Conservation (phyloP, 2,888 invertebrate genomes). For the Xanthorhoe spadicearia region DNA sequence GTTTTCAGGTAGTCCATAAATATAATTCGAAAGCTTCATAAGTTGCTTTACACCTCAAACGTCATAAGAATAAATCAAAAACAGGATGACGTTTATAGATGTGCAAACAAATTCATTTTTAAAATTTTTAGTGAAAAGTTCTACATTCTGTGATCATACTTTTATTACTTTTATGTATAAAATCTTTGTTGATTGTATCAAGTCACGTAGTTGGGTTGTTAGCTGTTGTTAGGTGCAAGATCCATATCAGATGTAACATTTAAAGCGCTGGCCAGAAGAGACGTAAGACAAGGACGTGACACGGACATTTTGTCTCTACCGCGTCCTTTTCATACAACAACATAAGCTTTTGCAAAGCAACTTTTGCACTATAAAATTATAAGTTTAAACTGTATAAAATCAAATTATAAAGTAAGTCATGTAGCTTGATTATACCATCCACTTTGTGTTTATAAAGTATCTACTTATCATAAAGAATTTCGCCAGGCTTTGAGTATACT, state of each 20-base stretch:
- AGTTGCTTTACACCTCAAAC: no score
- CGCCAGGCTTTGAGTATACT: neutral
- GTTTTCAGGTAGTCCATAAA: no score
- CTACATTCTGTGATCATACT: no score
- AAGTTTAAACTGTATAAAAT: no score
- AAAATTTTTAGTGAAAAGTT: neutral
- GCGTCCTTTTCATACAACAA: no score
- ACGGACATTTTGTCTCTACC: no score
- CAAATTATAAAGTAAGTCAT: neutral
- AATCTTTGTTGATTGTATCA: slow-evolving; percentile 25
- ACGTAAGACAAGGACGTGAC: no score
- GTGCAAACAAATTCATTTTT: neutral
- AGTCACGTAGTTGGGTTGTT: slow-evolving; percentile 27
- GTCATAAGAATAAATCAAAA: neutral
- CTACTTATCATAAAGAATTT: neutral
- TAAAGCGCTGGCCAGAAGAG: no score
- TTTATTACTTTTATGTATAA: no score
- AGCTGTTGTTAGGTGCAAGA: slow-evolving; percentile 28
- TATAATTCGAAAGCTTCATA: neutral
- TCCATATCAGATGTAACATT: slow-evolving; percentile 14
- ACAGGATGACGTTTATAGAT: neutral
- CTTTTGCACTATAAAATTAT: no score
- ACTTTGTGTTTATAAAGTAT: neutral
- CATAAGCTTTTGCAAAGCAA: no score
- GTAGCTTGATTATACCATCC: neutral